Evolutionary conservation across 2,113 vertebrate genomes (phyloP), one percentile per base, ranked within the genome.

Genomic region (Cephalopholis sonnerati): DNA sequence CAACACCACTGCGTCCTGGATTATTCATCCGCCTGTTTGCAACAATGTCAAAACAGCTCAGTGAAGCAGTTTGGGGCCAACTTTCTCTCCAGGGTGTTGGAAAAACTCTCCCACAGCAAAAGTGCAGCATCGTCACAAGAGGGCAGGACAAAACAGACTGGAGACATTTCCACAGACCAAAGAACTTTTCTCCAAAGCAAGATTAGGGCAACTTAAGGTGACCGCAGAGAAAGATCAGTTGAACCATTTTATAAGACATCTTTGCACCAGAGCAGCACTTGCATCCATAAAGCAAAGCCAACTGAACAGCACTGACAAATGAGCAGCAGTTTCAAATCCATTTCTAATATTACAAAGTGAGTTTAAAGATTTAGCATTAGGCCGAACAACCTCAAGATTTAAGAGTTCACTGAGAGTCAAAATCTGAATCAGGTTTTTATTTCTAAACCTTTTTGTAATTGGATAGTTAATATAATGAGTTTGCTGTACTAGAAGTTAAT

Each of bases 31-130:
- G 41, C 36, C 46, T 71, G 27, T 66, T 69, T 74, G 71, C 67
- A 84, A 88, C 85, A 78, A 72, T 83, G 72, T 86, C 85, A 89
- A 7, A 71, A 82, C 67, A 77, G 76, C 67, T 83, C 62, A 50
- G 64, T 68, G 25, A 79, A 81, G 72, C 70, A 82, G 61, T 77
- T 85, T 73, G 17, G 32, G 81, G 58, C 24, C 64, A 68, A 24
- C 39, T 83, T 61, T 20, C 80, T 90, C 74, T 87, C 84, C 66
- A 9, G 22, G 65, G 73, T 83, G 62, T 51, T 81, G 51, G 54
- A 79, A 77, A 87, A 76, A 57, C 84, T 72, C 71, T 65, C 65
- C 57, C n/a, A 16, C 69, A 78, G 77, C 74, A 88, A 77, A 88
- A 79, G 62, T 59, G 18, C 81, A 80, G 55, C 72, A 53, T 39